Base-by-base conservation (phyloP, 1,140 invertebrate species). In the Drosophila lacteicornis region DNA sequence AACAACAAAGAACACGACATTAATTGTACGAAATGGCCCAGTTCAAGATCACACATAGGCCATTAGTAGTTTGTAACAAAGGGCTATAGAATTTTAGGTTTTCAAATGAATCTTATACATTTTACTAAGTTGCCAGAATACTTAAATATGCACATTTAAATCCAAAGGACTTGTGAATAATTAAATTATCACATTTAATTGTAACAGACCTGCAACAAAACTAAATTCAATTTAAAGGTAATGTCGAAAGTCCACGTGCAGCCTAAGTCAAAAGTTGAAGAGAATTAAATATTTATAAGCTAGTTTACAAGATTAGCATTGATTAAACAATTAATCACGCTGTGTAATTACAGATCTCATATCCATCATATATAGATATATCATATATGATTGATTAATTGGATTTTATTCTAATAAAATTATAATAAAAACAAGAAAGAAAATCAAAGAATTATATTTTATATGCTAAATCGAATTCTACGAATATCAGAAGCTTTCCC, bases 1-100 rank as follows among this genome's bases (percentile, higher is more conserved):
- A 36, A 33, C 47, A 25, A 65, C 47, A 55, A n/a, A 67, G 30
- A 11, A 45, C 19, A 46, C 19, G 2, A 25, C 12, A 27, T 11
- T 40, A 66, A 69, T 51, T 69, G 40, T 66, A 53, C 63, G 1
- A 38, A 53, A 69, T 65, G 27, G 30, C 19, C 15, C 30, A 36
- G 3, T 12, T 13, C 8, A 27, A 61, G 12, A 45, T 19, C 17
- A 45, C 45, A 19, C 13, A 40, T 7, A 12, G 22, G 36, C 22
- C 33, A 42, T 55, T 55, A 30, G 49, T 22, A 13, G 5, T 40
- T 11, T 11, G 30, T 8, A 60, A 30, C 25, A 0, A 25, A 27
- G 4, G 27, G 25, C 17, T 13, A 8, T 11, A 1, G 11, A 57
- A 58, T 59, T 13, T 15, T 17, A 27, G 19, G 22, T 17, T 25